phyloP scores from a whole-genome alignment of 2,888 invertebrate species.

The Ariolimax columbianus region DNA sequence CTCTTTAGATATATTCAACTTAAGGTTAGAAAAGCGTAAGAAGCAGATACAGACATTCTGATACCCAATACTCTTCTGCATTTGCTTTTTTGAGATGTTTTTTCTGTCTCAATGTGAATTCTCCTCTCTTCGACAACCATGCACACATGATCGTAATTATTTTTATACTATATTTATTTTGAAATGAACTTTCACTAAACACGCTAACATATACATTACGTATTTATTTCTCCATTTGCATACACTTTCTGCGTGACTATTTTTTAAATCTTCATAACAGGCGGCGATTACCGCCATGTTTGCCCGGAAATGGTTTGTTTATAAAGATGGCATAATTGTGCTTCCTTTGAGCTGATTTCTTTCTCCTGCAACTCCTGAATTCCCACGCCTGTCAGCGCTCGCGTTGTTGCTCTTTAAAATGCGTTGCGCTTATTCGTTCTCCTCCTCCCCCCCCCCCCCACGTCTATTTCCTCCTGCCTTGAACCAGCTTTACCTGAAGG shows the following conservation, averaged over 20 bases:
- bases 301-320: conserved; percentile 11
- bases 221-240: neutral
- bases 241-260: neutral
- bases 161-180: too few species aligned
- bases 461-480: neutral
- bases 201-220: neutral
- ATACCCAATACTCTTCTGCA: too few species aligned
- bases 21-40: too few species aligned
- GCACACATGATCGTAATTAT: too few species aligned
- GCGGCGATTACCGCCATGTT: conserved; percentile 1
- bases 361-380: neutral
- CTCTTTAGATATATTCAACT: too few species aligned
- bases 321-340: neutral
- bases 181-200: neutral
- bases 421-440: neutral
- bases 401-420: conserved; percentile 18
- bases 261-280: neutral
- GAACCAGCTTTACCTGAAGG: conserved; percentile 29
- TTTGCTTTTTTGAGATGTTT: too few species aligned
- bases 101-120: too few species aligned
- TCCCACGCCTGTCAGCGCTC: conserved; percentile 43
- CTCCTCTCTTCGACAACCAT: too few species aligned
- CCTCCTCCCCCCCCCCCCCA: neutral
- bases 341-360: conserved; percentile 4
- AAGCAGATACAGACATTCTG: too few species aligned